phyloP scores from a whole-genome alignment of 2,113 vertebrate species.

The Desmodus rotundus region DNA sequence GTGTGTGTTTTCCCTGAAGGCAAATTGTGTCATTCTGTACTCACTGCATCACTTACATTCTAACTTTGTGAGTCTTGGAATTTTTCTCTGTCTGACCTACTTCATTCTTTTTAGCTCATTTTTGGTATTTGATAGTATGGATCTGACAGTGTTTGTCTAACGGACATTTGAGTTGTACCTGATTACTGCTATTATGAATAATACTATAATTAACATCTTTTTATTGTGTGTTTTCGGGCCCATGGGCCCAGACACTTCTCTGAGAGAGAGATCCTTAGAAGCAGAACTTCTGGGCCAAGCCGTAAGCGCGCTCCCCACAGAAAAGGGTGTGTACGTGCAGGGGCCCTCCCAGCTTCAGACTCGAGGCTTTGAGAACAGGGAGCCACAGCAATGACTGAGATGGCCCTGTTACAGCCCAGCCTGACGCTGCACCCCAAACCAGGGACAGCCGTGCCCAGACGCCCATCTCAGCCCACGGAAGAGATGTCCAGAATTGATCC shows the following conservation, averaged over 20 bases:
- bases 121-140: not conserved
- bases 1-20: not conserved
- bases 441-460: not conserved
- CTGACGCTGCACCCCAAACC: not conserved
- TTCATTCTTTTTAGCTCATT: slow-evolving; percentile 23
- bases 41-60: not conserved
- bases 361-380: not conserved
- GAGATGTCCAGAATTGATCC: not conserved
- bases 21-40: not conserved
- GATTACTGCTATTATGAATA: not conserved
- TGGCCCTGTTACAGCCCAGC: not conserved
- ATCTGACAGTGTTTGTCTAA: not conserved
- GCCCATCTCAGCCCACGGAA: not conserved
- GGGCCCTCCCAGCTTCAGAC: not conserved
- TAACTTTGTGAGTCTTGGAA: not conserved
- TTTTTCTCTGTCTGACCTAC: not conserved
- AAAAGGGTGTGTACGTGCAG: not conserved
- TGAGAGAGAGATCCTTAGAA: not conserved
- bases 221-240: not conserved
- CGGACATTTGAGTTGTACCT: not conserved
- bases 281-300: not conserved
- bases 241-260: not conserved
- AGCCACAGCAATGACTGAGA: not conserved
- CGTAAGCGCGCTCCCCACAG: not conserved
- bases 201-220: not conserved